Conservation (phyloP, 2,888 invertebrate genomes). For the Ornithoptera alexandrae region DNA sequence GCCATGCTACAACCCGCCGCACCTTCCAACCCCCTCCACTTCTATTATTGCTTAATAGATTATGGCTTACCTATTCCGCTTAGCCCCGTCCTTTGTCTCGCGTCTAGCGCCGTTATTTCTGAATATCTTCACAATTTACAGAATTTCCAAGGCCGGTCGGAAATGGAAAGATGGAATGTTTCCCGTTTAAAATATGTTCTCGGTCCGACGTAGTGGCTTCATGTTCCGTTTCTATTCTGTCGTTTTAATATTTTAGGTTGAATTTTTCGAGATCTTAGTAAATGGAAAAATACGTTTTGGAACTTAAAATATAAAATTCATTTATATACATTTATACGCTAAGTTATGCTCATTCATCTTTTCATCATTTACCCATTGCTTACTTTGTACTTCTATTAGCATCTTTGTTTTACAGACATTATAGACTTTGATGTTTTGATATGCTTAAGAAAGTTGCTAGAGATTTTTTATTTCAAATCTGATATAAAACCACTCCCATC, state of each 20-base stretch:
- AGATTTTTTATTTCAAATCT: no score
- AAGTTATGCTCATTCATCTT: no score
- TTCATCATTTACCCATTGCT: no score
- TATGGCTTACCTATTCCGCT: slow-evolving; percentile 50
- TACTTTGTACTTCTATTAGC: no score
- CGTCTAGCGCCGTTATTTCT: slow-evolving; percentile 25
- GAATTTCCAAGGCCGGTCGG: slow-evolving; percentile 28
- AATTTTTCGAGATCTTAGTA: neutral
- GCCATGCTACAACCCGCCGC: slow-evolving; percentile 37
- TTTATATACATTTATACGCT: no score
- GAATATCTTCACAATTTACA: slow-evolving; percentile 27
- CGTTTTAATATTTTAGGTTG: slow-evolving; percentile 7
- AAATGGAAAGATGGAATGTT: slow-evolving; percentile 29
- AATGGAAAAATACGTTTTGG: no score
- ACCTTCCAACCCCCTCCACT: slow-evolving; percentile 35
- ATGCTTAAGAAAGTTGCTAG: no score
- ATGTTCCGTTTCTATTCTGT: slow-evolving; percentile 21
- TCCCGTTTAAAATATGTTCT: slow-evolving; percentile 27
- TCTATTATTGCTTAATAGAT: slow-evolving; percentile 68
- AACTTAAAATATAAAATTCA: no score
- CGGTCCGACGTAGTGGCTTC: slow-evolving; percentile 14
- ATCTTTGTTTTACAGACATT: no score
- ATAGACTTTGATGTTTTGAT: no score
- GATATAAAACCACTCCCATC: no score
- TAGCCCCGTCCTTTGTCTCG: slow-evolving; percentile 52